These are phyloP conservation scores for Trisateles emortualis DNA, from an alignment of 2,888 invertebrate genomes.

Conservation along the genomic window DNA sequence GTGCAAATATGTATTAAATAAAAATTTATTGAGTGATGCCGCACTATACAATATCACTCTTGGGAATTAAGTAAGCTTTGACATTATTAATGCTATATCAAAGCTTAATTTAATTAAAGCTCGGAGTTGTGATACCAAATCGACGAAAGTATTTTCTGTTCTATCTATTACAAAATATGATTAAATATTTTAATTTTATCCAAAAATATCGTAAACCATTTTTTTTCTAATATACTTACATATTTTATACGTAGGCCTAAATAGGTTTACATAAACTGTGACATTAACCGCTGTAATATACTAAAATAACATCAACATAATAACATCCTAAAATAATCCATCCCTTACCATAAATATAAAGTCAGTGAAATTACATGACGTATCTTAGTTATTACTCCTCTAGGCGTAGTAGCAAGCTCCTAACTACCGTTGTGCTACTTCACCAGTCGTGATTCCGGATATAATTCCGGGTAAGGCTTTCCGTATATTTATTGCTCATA, in stretches of 20 bases:
- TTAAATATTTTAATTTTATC: too few species aligned
- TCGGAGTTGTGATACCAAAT: too few species aligned
- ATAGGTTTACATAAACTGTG: neutral
- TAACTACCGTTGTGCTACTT: constrained; percentile 43
- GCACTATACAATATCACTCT: constrained; percentile 35
- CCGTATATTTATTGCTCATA: constrained; percentile 75
- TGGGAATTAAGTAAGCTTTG: neutral
- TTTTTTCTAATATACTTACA: too few species aligned
- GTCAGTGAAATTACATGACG: constrained; percentile 43
- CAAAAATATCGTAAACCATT: too few species aligned
- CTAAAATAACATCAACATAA: constrained; percentile 5
- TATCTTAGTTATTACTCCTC: constrained; percentile 43
- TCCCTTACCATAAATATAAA: constrained; percentile 42
- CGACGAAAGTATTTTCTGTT: too few species aligned
- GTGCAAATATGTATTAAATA: constrained; percentile 62
- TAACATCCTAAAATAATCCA: constrained; percentile 13
- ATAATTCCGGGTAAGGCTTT: constrained; percentile 76
- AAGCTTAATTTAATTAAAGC: neutral
- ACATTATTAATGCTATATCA: neutral
- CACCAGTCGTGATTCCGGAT: constrained; percentile 64
- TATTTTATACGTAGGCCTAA: too few species aligned
- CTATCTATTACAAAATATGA: too few species aligned
- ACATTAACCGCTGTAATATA: neutral
- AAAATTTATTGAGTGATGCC: constrained; percentile 45
- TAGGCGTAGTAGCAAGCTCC: constrained; percentile 44